phyloP scores from a whole-genome alignment of 2,113 vertebrate genomes.

The Telmatochromis sp. region DNA sequence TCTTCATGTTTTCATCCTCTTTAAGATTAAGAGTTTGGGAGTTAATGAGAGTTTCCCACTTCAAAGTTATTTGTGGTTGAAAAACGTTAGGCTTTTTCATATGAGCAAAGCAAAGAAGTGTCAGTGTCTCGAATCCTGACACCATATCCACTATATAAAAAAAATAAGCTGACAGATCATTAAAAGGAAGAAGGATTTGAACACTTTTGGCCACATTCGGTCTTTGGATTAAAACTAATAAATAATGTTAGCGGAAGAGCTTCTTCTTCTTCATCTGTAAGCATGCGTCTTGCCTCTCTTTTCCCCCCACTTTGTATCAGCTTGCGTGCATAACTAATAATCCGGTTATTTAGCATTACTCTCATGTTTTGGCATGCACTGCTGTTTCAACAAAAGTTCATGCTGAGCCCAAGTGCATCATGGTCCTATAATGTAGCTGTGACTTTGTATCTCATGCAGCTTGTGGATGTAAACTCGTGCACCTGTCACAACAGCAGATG shows the following conservation, averaged over 20 bases:
- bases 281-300: not conserved
- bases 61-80: conserved; percentile 10
- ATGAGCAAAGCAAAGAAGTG: not conserved
- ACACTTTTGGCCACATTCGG: conserved; percentile 37
- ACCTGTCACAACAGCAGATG: conserved; percentile 46
- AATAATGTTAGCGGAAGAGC: not conserved
- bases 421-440: not conserved
- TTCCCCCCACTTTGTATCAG: not conserved
- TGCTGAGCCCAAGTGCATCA: conserved; percentile 26
- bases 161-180: conserved; percentile 57
- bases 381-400: conserved; percentile 43
- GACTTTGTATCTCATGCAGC: not conserved
- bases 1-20: not conserved
- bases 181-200: conserved; percentile 36
- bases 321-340: conserved; percentile 14
- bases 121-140: not conserved
- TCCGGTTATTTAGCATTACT: conserved; percentile 2
- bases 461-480: conserved; percentile 18
- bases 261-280: not conserved
- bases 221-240: conserved; percentile 35
- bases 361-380: conserved; percentile 12
- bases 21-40: conserved; percentile 2
- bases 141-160: not conserved
- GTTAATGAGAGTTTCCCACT: conserved; percentile 12
- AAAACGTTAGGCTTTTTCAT: not conserved